Evolutionary conservation across 2,113 vertebrate species (phyloP).

Genomic region (Lophochroa leadbeateri): DNA sequence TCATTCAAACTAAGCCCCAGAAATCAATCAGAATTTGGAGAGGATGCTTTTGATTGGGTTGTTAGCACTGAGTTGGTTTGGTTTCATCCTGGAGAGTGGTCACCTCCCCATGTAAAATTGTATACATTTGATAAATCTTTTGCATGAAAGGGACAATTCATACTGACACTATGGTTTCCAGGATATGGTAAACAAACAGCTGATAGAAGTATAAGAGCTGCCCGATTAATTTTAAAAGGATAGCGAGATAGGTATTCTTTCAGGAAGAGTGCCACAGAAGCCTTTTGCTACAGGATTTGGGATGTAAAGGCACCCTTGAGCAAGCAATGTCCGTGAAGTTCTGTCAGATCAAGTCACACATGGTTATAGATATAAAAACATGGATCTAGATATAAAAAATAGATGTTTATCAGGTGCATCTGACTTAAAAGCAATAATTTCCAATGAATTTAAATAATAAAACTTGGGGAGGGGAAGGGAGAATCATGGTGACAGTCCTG

Average conservation of each 20-base stretch:
- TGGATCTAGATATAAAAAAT: not conserved
- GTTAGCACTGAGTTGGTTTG: not conserved
- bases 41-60: not conserved
- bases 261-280: not conserved
- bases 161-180: not conserved
- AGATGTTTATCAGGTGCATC: not conserved
- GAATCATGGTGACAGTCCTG: not conserved
- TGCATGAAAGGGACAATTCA: not conserved
- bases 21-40: not conserved
- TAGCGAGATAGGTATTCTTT: not conserved
- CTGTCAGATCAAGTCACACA: not conserved
- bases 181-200: not conserved
- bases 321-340: not conserved
- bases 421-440: not conserved
- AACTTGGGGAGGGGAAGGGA: fast-evolving
- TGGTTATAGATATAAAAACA: not conserved
- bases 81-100: not conserved
- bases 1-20: not conserved
- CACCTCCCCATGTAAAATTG: not conserved
- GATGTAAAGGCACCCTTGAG: not conserved
- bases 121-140: not conserved
- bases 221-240: not conserved
- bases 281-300: not conserved
- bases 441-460: not conserved
- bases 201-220: not conserved